These are phyloP conservation scores for Sebastes flavidus DNA, from an alignment of 2,797 vertebrate species.

Conservation along the genomic window DNA sequence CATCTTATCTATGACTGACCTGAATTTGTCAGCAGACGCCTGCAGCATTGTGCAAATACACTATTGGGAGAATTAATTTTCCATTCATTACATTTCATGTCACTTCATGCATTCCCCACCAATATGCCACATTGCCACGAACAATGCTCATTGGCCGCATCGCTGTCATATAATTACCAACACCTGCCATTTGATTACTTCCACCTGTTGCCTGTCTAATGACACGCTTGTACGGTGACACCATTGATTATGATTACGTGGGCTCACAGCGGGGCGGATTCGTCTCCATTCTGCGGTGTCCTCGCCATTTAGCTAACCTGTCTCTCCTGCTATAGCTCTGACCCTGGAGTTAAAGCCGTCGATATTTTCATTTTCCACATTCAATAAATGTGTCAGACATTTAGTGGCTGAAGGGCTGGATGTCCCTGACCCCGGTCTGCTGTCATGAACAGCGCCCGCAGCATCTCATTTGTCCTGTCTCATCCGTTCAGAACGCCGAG, in stretches of 20 bases:
- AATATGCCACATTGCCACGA: conserved; percentile 14
- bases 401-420: conserved; percentile 38
- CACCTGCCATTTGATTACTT: conserved; percentile 63
- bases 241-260: conserved; percentile 24
- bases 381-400: conserved; percentile 69
- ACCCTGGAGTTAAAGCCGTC: conserved; percentile 53
- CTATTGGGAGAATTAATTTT: conserved; percentile 19
- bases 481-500: not conserved
- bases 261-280: not conserved
- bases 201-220: conserved; percentile 60
- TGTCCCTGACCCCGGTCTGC: conserved; percentile 53
- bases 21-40: conserved; percentile 13
- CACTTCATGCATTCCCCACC: conserved; percentile 41
- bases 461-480: conserved; percentile 47
- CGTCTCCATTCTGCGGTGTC: not conserved
- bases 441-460: conserved; percentile 17
- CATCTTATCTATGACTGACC: conserved; percentile 6
- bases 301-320: conserved; percentile 37
- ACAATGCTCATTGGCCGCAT: conserved; percentile 16
- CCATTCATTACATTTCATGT: conserved; percentile 44
- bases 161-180: conserved; percentile 54
- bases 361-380: conserved; percentile 67
- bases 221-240: conserved; percentile 32
- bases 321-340: conserved; percentile 15
- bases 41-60: not conserved